phyloP scores from a whole-genome alignment of 2,113 vertebrate species.

The Pseudonaja textilis region DNA sequence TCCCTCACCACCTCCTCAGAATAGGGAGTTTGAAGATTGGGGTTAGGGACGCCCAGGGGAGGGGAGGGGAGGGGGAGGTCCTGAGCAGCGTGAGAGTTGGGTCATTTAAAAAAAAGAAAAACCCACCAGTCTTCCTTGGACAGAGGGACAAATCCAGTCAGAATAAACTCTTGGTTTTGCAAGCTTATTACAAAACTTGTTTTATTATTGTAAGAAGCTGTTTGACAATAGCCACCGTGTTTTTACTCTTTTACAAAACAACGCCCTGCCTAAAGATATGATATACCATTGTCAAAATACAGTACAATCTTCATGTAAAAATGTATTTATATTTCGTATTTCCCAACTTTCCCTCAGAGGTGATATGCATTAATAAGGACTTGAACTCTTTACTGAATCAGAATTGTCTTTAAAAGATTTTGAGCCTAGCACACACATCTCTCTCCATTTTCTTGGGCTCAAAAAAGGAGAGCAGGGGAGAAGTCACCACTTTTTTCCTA shows the following conservation, averaged over 20 bases:
- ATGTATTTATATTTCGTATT: neutral
- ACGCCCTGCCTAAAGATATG: neutral
- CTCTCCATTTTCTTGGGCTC: neutral
- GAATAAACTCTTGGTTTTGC: neutral
- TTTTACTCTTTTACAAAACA: neutral
- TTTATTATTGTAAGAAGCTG: neutral
- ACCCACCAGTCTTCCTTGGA: neutral
- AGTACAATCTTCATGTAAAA: neutral
- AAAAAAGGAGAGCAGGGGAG: neutral
- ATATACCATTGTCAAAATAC: neutral
- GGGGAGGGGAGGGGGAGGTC: neutral
- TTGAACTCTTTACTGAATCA: neutral
- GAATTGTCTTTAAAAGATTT: neutral
- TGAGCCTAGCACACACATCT: neutral
- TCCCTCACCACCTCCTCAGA: neutral
- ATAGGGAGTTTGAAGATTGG: neutral
- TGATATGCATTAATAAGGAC: neutral
- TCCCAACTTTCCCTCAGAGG: neutral
- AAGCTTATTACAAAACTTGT: neutral
- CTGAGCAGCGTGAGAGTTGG: neutral
- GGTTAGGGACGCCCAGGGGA: neutral
- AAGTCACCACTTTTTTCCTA: neutral
- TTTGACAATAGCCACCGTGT: neutral
- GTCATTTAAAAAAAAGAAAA: neutral
- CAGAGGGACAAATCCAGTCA: neutral